Evolutionary conservation across 2,113 vertebrate genomes (phyloP).

Genomic region (Hippocampus zosterae): DNA sequence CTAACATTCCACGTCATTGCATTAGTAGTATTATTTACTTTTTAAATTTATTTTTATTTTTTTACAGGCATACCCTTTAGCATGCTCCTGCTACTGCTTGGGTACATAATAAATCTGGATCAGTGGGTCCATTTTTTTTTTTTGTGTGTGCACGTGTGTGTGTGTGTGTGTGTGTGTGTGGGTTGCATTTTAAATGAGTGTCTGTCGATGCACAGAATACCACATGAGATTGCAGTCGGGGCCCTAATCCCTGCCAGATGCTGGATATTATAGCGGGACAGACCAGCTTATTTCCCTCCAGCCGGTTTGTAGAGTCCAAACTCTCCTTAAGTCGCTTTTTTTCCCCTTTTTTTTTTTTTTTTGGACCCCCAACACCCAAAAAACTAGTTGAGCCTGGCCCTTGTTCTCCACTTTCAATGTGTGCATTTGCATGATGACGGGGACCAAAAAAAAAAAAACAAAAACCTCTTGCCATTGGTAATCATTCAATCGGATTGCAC

Average conservation of each 20-base stretch:
- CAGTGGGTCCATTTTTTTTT: neutral
- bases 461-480: constrained; percentile 36
- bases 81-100: neutral
- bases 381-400: neutral
- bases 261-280: constrained; percentile 48
- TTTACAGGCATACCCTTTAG: neutral
- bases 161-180: neutral
- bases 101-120: neutral
- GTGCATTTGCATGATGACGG: constrained; percentile 28
- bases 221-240: constrained; percentile 42
- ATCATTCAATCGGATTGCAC: constrained; percentile 66
- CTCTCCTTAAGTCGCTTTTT: neutral
- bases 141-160: neutral
- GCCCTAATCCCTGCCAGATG: constrained; percentile 53
- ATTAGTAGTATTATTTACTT: too few species aligned
- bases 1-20: too few species aligned
- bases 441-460: constrained; percentile 45
- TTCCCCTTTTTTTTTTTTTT: neutral
- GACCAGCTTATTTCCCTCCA: constrained; percentile 4
- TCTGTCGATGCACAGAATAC: constrained; percentile 24
- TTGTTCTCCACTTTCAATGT: constrained; percentile 14
- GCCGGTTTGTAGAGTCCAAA: constrained; percentile 1
- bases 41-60: too few species aligned
- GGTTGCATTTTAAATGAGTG: constrained; percentile 12
- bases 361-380: too few species aligned